A percentile compares a stretch with the other conserved stretches of the same genome.
Evolutionary conservation across 1,140 invertebrate species (phyloP).

Genomic region (Nasonia vitripennis): DNA sequence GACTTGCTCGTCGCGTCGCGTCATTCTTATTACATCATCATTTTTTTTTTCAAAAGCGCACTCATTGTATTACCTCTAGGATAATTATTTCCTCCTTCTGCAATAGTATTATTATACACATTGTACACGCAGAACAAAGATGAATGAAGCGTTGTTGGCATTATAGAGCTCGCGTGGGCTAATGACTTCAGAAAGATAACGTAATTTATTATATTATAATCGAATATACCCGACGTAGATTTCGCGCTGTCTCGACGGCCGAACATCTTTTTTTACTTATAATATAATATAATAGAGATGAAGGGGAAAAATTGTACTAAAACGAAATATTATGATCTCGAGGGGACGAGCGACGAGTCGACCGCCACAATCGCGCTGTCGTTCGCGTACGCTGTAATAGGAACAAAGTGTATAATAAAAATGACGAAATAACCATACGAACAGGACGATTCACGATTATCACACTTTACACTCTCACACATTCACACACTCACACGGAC

Average conservation of each 20-base stretch:
- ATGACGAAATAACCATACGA: neutral
- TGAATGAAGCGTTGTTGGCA: neutral
- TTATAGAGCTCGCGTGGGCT: neutral
- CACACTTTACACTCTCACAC: neutral
- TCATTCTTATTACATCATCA: neutral
- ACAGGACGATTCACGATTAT: neutral
- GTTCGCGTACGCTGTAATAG: neutral
- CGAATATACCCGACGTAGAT: neutral
- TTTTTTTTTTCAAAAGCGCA: no score
- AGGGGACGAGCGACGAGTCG: neutral
- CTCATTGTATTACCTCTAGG: no score
- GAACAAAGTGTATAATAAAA: constrained; percentile 1
- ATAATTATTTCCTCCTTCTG: neutral
- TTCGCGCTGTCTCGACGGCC: neutral
- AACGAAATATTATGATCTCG: constrained; percentile 38
- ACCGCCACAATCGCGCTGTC: neutral
- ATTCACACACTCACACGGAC: constrained; percentile 29
- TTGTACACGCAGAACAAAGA: neutral
- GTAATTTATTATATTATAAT: neutral
- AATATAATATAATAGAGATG: neutral
- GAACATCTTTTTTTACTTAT: constrained; percentile 30
- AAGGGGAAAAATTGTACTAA: constrained; percentile 34
- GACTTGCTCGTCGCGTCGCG: constrained; percentile 5
- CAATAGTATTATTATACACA: neutral
- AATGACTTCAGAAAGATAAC: neutral